Evolutionary conservation across 2,888 invertebrate genomes (phyloP).

Genomic region (Leptothorax acervorum): DNA sequence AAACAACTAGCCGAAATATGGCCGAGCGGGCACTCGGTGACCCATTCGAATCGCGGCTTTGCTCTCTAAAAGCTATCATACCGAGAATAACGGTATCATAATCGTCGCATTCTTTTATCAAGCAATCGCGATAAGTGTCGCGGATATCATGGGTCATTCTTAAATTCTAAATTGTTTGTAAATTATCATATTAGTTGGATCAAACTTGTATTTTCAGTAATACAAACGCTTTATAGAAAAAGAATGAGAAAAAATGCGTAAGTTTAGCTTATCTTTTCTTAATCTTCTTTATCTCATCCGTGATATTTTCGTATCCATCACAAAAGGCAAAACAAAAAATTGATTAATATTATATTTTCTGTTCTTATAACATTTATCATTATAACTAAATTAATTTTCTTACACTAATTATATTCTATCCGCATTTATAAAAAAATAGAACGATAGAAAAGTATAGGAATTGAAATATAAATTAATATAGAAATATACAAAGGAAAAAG

Average conservation of each 20-base stretch:
- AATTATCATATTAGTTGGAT: neutral
- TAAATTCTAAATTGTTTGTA: neutral
- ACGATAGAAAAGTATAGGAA: neutral
- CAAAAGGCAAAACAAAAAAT: no score
- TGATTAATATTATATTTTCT: no score
- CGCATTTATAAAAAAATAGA: no score
- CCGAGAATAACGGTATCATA: neutral
- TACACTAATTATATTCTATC: no score
- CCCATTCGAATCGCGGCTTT: constrained; percentile 46
- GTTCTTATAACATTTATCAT: no score
- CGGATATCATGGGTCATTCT: no score
- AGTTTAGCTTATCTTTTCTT: no score
- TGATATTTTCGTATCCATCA: neutral
- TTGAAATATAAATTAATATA: constrained; percentile 22
- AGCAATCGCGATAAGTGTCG: neutral
- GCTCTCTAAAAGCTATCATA: constrained; percentile 8
- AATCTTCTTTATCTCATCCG: neutral
- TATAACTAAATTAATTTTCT: no score
- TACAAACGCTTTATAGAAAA: neutral
- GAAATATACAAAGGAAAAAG: neutral
- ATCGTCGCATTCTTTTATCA: neutral
- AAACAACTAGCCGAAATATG: constrained; percentile 47
- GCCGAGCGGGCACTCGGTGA: constrained; percentile 49
- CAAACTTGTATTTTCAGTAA: no score
- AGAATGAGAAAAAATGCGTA: no score